Evolutionary conservation across 2,113 vertebrate species (phyloP), one percentile per base, ranked within the genome.

Genomic region (Brachypodius melanocephalos): DNA sequence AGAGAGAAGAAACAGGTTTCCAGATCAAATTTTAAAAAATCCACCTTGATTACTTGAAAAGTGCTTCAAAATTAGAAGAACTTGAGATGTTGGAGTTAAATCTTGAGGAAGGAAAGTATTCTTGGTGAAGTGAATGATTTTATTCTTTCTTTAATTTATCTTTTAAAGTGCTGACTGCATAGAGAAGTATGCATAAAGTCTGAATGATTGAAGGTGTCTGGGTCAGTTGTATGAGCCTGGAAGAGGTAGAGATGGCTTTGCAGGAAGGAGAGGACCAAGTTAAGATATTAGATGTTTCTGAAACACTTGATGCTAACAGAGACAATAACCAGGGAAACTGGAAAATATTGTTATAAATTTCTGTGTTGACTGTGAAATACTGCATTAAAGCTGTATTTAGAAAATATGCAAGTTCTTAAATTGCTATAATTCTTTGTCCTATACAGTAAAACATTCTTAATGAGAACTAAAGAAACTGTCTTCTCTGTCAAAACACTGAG

Each of bases 1-100:
- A 38, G 20, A 43, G 45, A 71, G 52, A 73, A 43, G 29, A 55
- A 86, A 61, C 6, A 16, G 45, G 21, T 61, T 87, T 89, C 21
- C 6, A 7, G 34, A 0, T 54, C 9, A 45, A 10, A 4, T 31
- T 32, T 1, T 18, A 31, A 52, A 20, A 55, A 55, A 55, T 1
- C 14, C 10, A 8, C n/a, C 11, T 45, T 26, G 9, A 46, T 25
- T 72, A 20, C 28, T 80, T 52, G 20, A 49, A 48, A 80, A 78
- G 17, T 52, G 29, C 20, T 77, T 91, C 43, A 78, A 51, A 69
- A 43, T 43, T 15, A 19, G 13, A 69, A 55, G 31, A 61, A 71
- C n/a, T 48, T 58, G 54, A 88, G 38, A 24, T 82, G 12, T 29
- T 85, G 25, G 24, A 73, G 8, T 51, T 73, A 42, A 21, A 43